These are phyloP conservation scores for Prosapia bicincta DNA, from an alignment of 2,888 invertebrate genomes.

Conservation along the genomic window DNA sequence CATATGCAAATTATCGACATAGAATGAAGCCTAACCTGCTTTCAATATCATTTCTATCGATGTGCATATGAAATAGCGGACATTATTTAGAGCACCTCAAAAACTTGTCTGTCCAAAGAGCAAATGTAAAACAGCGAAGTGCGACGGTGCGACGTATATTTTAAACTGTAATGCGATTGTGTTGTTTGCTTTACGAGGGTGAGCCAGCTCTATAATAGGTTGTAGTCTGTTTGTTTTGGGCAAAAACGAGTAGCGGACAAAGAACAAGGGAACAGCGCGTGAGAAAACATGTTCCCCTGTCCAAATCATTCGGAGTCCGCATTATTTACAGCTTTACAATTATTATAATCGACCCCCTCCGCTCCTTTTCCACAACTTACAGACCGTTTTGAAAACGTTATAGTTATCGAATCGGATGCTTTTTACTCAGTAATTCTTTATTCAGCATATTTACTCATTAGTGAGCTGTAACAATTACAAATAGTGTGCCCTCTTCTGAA, in stretches of 20 bases:
- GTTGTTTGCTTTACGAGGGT: neutral
- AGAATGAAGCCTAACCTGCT: neutral
- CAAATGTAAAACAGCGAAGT: neutral
- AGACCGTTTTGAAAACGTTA: neutral
- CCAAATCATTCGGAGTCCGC: conserved; percentile 2
- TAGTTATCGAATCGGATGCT: neutral
- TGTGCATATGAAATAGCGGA: neutral
- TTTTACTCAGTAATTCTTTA: neutral
- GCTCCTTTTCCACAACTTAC: neutral
- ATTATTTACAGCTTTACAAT: conserved; percentile 2
- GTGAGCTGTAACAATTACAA: too few relatives aligned
- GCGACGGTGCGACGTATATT: neutral
- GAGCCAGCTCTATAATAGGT: neutral
- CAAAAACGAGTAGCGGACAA: conserved; percentile 2
- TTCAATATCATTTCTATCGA: neutral
- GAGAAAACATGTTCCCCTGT: conserved; percentile 2
- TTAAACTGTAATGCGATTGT: neutral
- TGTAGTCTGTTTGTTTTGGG: conserved; percentile 2
- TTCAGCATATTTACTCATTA: too few relatives aligned
- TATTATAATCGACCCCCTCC: neutral
- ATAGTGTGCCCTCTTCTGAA: too few relatives aligned
- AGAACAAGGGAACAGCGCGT: neutral
- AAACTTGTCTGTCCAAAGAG: neutral
- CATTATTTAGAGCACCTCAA: conserved; percentile 2
- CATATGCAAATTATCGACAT: neutral